Evolutionary conservation across 1,140 invertebrate species (phyloP).

Genomic region (Orchestia grillus): DNA sequence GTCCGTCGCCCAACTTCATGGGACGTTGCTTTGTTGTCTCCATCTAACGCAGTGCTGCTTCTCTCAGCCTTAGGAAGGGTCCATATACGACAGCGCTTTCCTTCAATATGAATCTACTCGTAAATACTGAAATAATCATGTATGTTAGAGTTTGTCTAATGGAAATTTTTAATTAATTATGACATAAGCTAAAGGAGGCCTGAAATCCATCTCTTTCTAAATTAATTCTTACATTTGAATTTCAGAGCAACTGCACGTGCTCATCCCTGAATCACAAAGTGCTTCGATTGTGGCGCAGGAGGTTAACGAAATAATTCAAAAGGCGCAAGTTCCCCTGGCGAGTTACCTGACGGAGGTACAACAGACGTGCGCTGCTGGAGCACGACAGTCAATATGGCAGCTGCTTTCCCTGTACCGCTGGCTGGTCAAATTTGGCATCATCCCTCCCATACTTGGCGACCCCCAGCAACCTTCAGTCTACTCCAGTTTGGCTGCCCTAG

Average conservation of each 20-base stretch:
- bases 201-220: background rate
- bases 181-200: background rate
- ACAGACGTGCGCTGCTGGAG: background rate
- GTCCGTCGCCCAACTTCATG: too few relatives aligned
- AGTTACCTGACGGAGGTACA: background rate
- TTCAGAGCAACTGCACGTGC: slow-evolving; percentile 2
- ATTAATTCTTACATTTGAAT: background rate
- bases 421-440: background rate
- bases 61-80: too few relatives aligned
- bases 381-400: background rate
- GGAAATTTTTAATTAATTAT: background rate
- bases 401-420: background rate
- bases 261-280: background rate
- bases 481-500: background rate
- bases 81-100: too few relatives aligned
- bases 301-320: background rate
- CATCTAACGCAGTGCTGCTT: too few relatives aligned
- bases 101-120: too few relatives aligned
- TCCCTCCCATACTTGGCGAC: background rate
- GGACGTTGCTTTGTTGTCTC: too few relatives aligned
- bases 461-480: background rate
- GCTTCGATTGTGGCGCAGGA: background rate
- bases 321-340: background rate
- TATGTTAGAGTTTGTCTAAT: too few relatives aligned
- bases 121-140: too few relatives aligned